These are phyloP conservation scores for Isichthys henryi DNA, from an alignment of 2,113 vertebrate species.

Conservation along the genomic window DNA sequence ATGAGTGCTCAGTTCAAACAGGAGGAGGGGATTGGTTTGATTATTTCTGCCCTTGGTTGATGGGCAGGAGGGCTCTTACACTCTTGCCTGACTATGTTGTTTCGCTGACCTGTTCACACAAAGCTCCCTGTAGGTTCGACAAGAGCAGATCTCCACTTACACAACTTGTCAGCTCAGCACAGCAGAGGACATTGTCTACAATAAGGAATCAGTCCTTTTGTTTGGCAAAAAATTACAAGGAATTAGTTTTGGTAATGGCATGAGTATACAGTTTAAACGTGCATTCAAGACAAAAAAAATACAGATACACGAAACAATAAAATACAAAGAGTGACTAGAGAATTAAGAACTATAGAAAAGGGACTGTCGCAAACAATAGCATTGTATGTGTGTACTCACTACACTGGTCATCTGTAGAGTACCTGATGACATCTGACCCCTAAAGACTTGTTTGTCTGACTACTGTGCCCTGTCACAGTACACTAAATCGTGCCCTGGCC, in stretches of 20 bases:
- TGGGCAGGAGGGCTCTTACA: conserved; percentile 23
- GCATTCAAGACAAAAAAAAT: neutral
- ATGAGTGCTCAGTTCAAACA: conserved; percentile 21
- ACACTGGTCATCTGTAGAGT: neutral
- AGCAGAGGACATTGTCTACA: neutral
- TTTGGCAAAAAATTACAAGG: neutral
- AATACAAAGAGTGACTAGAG: neutral
- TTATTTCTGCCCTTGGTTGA: conserved; percentile 9
- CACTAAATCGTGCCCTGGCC: neutral
- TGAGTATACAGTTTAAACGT: neutral
- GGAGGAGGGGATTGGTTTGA: conserved; percentile 17
- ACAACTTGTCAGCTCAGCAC: neutral
- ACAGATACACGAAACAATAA: neutral
- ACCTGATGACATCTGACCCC: neutral
- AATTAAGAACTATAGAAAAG: neutral
- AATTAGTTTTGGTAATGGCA: neutral
- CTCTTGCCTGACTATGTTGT: conserved; percentile 18
- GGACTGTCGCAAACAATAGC: neutral
- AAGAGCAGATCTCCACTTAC: neutral
- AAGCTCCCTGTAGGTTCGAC: neutral
- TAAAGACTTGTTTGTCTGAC: neutral
- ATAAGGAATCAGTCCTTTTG: neutral
- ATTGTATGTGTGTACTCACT: no score
- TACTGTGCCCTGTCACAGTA: neutral
- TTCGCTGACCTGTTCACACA: neutral